Percentiles rank a stretch among this genome's conserved stretches.
Conservation (phyloP, 2,888 invertebrate species). For the Volucella inflata region DNA sequence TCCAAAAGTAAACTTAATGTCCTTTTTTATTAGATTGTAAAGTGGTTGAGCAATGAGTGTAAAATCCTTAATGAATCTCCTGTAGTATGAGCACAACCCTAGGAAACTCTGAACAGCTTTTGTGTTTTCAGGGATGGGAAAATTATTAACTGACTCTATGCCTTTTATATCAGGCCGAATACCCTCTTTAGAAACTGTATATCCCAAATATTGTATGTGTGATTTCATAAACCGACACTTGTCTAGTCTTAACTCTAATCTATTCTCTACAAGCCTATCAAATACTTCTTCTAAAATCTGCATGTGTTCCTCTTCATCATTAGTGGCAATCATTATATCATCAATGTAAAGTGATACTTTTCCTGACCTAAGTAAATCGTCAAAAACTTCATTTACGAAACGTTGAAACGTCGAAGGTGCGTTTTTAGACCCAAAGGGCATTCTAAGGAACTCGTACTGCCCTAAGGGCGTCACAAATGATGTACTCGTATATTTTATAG, state of each 20-base stretch:
- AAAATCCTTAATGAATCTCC: slow-evolving; percentile 40
- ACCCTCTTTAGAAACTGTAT: slow-evolving; percentile 62
- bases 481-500: too few species aligned
- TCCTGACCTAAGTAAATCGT: too few species aligned
- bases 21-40: not conserved
- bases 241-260: slow-evolving; percentile 39
- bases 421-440: too few species aligned
- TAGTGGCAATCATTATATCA: too few species aligned
- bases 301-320: slow-evolving; percentile 45
- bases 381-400: too few species aligned
- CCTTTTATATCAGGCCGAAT: too few species aligned
- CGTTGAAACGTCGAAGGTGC: too few species aligned
- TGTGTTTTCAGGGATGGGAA: too few species aligned
- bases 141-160: too few species aligned
- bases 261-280: slow-evolving; percentile 22
- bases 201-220: slow-evolving; percentile 74
- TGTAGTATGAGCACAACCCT: slow-evolving; percentile 44
- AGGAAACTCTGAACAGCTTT: too few species aligned
- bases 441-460: slow-evolving; percentile 36
- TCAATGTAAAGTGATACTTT: too few species aligned
- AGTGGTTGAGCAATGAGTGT: slow-evolving; percentile 45
- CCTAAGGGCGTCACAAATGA: slow-evolving; percentile 23
- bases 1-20: not conserved
- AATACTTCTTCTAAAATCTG: too few species aligned
- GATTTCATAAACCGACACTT: slow-evolving; percentile 72